Percentiles rank a stretch among this genome's conserved stretches.
phyloP scores from a whole-genome alignment of 2,113 vertebrate species.

The Charina bottae region DNA sequence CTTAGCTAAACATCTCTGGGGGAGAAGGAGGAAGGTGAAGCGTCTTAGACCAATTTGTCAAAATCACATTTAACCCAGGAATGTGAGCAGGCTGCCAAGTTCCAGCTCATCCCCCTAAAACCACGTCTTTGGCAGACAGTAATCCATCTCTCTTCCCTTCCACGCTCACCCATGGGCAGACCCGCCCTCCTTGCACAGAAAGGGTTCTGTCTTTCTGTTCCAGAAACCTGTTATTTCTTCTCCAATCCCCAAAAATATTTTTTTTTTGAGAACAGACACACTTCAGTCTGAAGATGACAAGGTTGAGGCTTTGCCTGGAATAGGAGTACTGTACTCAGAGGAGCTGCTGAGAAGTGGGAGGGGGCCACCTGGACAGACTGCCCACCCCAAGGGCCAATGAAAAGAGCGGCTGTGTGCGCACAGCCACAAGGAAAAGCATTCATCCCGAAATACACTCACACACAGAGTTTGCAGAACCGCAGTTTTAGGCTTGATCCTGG shows the following conservation, averaged over 20 bases:
- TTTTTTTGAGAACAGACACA: background rate
- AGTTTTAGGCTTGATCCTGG: background rate
- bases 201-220: constrained; percentile 9
- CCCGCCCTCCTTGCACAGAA: background rate
- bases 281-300: background rate
- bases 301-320: background rate
- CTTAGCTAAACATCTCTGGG: background rate
- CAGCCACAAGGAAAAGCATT: background rate
- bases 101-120: background rate
- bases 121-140: background rate
- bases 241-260: background rate
- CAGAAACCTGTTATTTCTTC: background rate
- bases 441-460: background rate
- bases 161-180: fast-evolving
- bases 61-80: background rate
- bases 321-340: background rate
- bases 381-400: background rate
- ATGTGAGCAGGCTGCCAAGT: background rate
- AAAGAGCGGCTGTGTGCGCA: background rate
- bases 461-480: background rate
- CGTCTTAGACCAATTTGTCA: background rate
- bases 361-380: background rate
- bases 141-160: no score
- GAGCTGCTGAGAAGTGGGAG: background rate
- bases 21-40: background rate